phyloP scores from a whole-genome alignment of 2,113 vertebrate genomes.

The Esox niger region DNA sequence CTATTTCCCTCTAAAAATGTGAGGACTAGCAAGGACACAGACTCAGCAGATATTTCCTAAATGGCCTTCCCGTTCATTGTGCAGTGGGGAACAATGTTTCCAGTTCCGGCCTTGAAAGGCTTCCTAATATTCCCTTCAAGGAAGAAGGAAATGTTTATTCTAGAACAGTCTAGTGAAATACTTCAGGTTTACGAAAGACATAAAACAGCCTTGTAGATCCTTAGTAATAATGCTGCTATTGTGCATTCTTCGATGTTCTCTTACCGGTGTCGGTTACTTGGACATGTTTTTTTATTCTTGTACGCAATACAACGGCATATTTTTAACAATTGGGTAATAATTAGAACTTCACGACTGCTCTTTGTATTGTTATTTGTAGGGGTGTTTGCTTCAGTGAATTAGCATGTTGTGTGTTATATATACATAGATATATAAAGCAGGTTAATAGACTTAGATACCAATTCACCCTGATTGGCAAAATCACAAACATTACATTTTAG shows the following conservation, averaged over 20 bases:
- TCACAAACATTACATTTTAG: not conserved
- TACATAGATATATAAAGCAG: conserved; percentile 41
- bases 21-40: conserved; percentile 56
- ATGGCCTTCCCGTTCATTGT: conserved; percentile 50
- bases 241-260: too few relatives aligned
- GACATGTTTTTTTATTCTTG: too few relatives aligned
- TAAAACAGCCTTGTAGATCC: not conserved
- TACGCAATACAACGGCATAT: not conserved
- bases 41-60: conserved; percentile 58
- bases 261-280: not conserved
- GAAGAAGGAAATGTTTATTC: conserved; percentile 21
- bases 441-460: conserved; percentile 40
- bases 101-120: conserved; percentile 29
- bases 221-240: too few relatives aligned
- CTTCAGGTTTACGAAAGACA: conserved; percentile 5
- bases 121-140: conserved; percentile 34
- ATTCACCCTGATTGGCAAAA: conserved; percentile 9
- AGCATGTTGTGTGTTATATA: conserved; percentile 40
- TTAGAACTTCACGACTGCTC: conserved; percentile 24
- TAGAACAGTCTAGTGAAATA: conserved; percentile 18
- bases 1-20: not conserved
- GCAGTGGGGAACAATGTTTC: conserved; percentile 37
- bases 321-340: not conserved
- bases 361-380: conserved; percentile 33
- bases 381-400: conserved; percentile 39